Evolutionary conservation across 2,888 invertebrate species (phyloP).

Genomic region (Tetragonula carbonaria): DNA sequence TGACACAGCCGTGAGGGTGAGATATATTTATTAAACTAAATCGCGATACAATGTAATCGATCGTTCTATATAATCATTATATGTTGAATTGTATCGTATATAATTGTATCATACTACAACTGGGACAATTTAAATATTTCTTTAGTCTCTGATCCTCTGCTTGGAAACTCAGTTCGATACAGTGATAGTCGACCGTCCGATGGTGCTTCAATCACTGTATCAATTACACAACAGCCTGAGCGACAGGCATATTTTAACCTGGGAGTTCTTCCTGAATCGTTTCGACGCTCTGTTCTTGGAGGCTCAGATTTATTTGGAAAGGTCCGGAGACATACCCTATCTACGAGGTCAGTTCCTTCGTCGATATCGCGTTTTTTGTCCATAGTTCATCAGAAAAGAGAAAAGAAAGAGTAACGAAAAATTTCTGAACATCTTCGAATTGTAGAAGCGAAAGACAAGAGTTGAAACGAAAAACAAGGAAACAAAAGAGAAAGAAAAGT

Average conservation of each 20-base stretch:
- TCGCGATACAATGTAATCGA: background rate
- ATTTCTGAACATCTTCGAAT: background rate
- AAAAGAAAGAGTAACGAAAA: background rate
- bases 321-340: constrained; percentile 92
- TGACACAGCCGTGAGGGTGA: constrained; percentile 93
- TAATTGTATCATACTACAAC: no score
- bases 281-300: constrained; percentile 98
- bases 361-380: no score
- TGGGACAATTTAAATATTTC: no score
- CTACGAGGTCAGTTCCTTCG: constrained; percentile 87
- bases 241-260: constrained; percentile 94
- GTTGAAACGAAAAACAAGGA: no score
- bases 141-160: constrained; percentile 94
- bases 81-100: no score
- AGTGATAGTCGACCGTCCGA: constrained; percentile 97
- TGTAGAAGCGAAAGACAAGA: no score
- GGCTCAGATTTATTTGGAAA: constrained; percentile 96
- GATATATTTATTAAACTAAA: constrained; percentile 49
- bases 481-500: no score
- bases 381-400: no score
- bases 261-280: constrained; percentile 98
- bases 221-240: constrained; percentile 97
- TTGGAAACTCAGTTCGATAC: constrained; percentile 99
- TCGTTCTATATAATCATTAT: no score
- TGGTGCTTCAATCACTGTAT: constrained; percentile 97